A percentile compares a stretch with the other conserved stretches of the same genome.
Evolutionary conservation across 2,113 vertebrate species (phyloP).

Genomic region (Narcine bancroftii): DNA sequence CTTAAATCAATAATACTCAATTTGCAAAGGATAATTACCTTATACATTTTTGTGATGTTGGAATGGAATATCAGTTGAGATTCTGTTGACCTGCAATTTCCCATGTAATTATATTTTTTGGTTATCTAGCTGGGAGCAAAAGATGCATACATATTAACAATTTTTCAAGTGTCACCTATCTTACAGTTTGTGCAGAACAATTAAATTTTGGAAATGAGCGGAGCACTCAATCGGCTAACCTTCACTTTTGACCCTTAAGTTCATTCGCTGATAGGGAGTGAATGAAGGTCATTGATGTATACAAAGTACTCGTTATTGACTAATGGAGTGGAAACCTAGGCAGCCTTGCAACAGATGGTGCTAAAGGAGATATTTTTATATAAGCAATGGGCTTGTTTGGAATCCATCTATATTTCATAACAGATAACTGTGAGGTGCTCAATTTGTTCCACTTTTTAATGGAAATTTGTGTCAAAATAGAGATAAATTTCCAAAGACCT

Average conservation of each 20-base stretch:
- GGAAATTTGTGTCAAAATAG: too few species aligned
- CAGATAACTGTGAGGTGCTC: neutral
- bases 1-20: conserved; percentile 28
- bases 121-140: neutral
- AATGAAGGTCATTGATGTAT: neutral
- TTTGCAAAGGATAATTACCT: conserved; percentile 8
- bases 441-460: too few species aligned
- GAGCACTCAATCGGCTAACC: neutral
- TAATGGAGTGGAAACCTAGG: neutral
- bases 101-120: conserved; percentile 4
- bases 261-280: neutral
- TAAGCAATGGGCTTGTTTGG: neutral
- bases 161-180: conserved; percentile 16
- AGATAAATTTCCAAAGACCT: too few species aligned
- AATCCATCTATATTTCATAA: conserved; percentile 8
- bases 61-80: neutral
- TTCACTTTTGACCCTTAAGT: neutral
- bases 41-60: neutral
- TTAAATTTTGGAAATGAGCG: neutral
- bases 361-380: neutral
- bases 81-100: neutral
- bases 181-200: neutral
- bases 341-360: neutral
- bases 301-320: neutral
- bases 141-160: neutral